phyloP scores from a whole-genome alignment of 2,888 invertebrate species.

The Drosophila anceps region DNA sequence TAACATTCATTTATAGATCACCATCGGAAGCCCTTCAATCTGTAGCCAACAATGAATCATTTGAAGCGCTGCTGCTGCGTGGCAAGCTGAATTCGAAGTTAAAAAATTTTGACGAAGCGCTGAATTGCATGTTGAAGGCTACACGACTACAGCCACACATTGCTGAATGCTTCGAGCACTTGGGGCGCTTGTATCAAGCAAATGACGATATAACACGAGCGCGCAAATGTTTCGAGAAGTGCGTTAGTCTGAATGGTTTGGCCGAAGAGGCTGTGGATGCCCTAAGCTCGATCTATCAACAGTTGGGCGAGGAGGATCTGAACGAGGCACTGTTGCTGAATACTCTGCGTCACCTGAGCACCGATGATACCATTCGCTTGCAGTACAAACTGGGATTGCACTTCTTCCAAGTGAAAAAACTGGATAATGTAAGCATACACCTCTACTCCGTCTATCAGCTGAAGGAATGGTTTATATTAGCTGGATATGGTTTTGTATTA shows the following conservation, averaged over 20 bases:
- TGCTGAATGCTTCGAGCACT: constrained; percentile 90
- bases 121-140: constrained; percentile 89
- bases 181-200: constrained; percentile 91
- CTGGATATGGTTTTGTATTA: background rate
- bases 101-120: constrained; percentile 87
- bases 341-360: constrained; percentile 86
- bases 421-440: constrained; percentile 86
- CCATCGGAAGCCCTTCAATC: constrained; percentile 87
- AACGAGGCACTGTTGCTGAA: constrained; percentile 81
- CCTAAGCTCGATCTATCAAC: constrained; percentile 91
- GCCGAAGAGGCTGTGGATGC: constrained; percentile 89
- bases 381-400: constrained; percentile 94
- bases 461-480: background rate
- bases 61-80: constrained; percentile 71
- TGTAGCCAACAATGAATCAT: constrained; percentile 60
- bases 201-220: constrained; percentile 90
- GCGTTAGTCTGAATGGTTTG: constrained; percentile 90
- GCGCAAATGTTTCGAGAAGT: constrained; percentile 93
- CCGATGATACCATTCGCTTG: constrained; percentile 89
- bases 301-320: constrained; percentile 87
- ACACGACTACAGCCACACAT: constrained; percentile 91
- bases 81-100: constrained; percentile 81
- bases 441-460: background rate
- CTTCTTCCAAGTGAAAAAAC: constrained; percentile 90
- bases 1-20: constrained; percentile 51